Evolutionary conservation across 30 jellyfish, hydroid and myxozoan species (phyloP), one percentile per base, ranked within the genome.

Genomic region (Hydractinia echinata): DNA sequence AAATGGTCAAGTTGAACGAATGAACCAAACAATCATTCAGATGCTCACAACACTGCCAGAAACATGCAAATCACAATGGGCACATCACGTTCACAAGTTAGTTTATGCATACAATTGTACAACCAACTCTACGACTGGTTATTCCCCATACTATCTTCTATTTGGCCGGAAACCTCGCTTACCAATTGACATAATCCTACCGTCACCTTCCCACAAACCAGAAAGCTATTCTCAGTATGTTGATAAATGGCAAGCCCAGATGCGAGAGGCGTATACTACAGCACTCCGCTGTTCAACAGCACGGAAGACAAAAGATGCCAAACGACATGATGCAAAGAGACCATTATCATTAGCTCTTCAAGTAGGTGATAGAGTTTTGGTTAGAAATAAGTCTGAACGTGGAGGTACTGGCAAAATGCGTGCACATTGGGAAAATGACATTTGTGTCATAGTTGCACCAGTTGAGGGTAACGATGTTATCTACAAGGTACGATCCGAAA

Each of bases 1-100:
- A 8, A 84, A 84, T 55, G 88, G 88, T 10, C 83, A 76, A 55
- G 83, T 64, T 5, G 87, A 85, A 53, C 84, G 88, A 21, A 73
- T 79, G 54, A 79, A 79, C 60, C 61, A 69, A 18, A 78, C 89
- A 6, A 51, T 85, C 54, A 13, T 84, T 8, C 14, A 82, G 10
- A 85, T 85, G 95, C 81, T 79, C 4, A 81, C 77, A 10, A 54
- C 84, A 7, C 77, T 85, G 4, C 95, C 85, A 5, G 95, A 78
- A 54, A 39, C 79, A 5, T 62, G 55, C 39, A 79, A 77, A 81
- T n/a, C 70, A 53, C 62, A 81, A 61, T 85, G 95, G 81, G 61
- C 62, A 53, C 72, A 85, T 50, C 85, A 85, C 81, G 7, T 85
- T 15, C 69, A 78, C 62, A 85, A 78, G 72, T 76, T 85, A 11